Conservation (phyloP, 2,888 invertebrate species). For the Platynereis dumerilii region DNA sequence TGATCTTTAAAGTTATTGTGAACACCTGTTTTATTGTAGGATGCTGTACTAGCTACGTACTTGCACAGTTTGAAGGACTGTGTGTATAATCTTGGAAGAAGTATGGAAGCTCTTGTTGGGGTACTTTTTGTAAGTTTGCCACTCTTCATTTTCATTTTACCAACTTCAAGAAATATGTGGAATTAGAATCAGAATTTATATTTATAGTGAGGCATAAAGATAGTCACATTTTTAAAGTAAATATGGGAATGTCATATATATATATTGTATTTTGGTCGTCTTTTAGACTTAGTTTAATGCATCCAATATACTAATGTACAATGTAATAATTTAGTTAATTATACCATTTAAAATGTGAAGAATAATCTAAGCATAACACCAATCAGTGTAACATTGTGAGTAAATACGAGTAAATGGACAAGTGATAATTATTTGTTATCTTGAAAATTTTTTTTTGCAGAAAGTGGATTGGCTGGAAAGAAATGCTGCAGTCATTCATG, state of each 20-base stretch:
- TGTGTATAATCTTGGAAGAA: conserved; percentile 42
- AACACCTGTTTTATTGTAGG: conserved; percentile 37
- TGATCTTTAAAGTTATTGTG: too few species aligned
- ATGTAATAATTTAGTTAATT: too few species aligned
- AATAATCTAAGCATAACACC: too few species aligned
- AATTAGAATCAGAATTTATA: background rate
- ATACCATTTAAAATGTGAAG: too few species aligned
- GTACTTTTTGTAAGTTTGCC: conserved; percentile 41
- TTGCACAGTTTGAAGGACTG: conserved; percentile 43
- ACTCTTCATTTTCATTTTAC: too few species aligned
- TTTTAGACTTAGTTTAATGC: too few species aligned
- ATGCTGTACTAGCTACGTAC: conserved; percentile 36
- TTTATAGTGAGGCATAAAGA: background rate
- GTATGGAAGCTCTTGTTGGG: conserved; percentile 46
- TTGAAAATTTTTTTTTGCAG: conserved; percentile 44
- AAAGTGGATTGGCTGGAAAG: conserved; percentile 49
- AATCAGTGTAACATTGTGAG: too few species aligned
- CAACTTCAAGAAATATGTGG: background rate
- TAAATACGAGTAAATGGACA: too few species aligned
- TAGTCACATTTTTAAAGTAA: background rate
- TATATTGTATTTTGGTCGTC: too few species aligned
- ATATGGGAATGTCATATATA: too few species aligned
- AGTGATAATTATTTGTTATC: too few species aligned
- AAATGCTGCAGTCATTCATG: conserved; percentile 62
- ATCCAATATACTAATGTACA: too few species aligned